Base-by-base conservation (phyloP, 2,888 invertebrate species). In the Strigamia maritima region DNA sequence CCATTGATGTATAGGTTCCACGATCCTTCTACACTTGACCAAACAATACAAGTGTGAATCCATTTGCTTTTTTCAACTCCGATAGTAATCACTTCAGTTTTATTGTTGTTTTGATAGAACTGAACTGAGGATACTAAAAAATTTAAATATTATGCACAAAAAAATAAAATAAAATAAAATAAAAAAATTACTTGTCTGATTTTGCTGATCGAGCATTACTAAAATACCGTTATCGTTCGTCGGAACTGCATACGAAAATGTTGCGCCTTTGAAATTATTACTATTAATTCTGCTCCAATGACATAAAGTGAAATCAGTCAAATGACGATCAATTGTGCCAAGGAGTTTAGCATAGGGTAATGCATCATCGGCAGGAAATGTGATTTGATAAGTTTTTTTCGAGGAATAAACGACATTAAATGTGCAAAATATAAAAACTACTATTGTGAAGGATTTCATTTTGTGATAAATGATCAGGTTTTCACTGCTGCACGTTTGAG, bases 341-440 rank as follows among this genome's bases (percentile, higher is more conserved):
- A 26, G 24, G 14, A 70, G 70, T 12, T 28, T 26, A 28, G 70
- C 70, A 26, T 70, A 70, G 1, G 70, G 70, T 7, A 70, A 16
- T 28, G 24, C 14, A 16, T 70, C 70, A 12, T 24, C 28, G 26
- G 6, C 14, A 12, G 70, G 70, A 14, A 70, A 70, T 26, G 26
- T n/a, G 14, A 70, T 70, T 70, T 70, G 70, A 70, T 70, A 70
- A n/a, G 70, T 70, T 70, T 70, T 70, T 70, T 70, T 70, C 8
- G 26, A 70, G 16, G 28, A n/a, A 16, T 26, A 28, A 28, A 26
- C 28, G 7, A 12, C 26, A 26, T 26, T 16, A n/a, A 70, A 70
- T 12, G n/a, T 28, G 12, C 26, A 70, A 26, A 2, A n/a, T 14
- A 28, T 2, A 70, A 70, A 70, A 14, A 70, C 6, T 16, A 24